Evolutionary conservation across 1,140 invertebrate species (phyloP).

Genomic region (Saxidomus purpurata): DNA sequence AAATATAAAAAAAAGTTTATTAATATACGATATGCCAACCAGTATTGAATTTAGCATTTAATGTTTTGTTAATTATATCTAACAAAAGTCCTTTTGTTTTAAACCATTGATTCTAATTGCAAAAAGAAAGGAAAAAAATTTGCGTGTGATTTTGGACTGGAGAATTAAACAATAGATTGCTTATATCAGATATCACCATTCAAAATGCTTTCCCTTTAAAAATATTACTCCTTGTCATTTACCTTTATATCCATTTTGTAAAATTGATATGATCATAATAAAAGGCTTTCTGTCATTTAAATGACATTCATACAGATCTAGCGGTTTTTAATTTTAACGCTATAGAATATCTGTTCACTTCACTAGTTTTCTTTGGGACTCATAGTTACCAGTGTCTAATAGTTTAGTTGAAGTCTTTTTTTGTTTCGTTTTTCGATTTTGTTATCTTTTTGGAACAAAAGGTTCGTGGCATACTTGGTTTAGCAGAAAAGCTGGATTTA

Average conservation of each 20-base stretch:
- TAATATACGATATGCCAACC: neutral
- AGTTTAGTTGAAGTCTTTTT: neutral
- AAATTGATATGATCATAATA: constrained; percentile 19
- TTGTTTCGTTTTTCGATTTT: neutral
- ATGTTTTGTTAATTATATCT: constrained; percentile 3
- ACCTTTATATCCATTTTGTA: neutral
- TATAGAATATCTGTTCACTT: constrained; percentile 3
- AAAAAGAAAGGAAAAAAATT: neutral
- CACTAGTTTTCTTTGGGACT: neutral
- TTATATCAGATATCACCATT: neutral
- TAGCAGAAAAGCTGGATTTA: neutral
- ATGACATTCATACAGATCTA: neutral
- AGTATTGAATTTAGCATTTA: constrained; percentile 26
- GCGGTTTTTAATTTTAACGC: neutral
- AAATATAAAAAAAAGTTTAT: neutral
- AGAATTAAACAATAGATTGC: neutral
- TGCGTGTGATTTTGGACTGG: neutral
- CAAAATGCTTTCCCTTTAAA: constrained; percentile 9
- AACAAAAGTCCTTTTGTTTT: neutral
- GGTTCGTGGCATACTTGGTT: too few relatives aligned
- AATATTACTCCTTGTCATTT: constrained; percentile 11
- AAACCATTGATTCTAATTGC: neutral
- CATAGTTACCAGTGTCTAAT: constrained; percentile 22
- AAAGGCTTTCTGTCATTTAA: constrained; percentile 16
- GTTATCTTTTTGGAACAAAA: too few relatives aligned